These are phyloP conservation scores for Oceanodroma leucorhoa DNA, from an alignment of 2,797 vertebrate genomes.

Conservation along the genomic window DNA sequence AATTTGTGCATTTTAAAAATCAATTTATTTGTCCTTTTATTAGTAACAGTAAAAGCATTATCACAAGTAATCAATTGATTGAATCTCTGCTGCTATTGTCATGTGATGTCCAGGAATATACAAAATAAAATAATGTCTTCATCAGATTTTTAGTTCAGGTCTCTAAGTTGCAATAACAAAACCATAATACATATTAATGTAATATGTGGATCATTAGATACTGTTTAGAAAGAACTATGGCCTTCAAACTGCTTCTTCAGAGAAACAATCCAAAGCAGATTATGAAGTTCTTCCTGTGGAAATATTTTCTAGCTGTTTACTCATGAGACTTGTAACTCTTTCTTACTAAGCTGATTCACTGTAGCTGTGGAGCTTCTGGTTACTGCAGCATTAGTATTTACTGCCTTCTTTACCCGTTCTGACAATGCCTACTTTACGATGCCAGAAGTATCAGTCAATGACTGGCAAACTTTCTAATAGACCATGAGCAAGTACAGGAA, in stretches of 20 bases:
- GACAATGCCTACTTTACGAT: background rate
- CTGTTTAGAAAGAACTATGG: background rate
- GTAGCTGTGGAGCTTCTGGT: background rate
- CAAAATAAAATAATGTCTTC: background rate
- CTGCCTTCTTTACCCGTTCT: background rate
- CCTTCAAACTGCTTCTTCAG: background rate
- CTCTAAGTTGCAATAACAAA: background rate
- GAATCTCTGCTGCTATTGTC: background rate
- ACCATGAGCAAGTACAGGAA: background rate
- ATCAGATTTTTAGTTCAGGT: background rate
- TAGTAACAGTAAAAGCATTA: background rate
- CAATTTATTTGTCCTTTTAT: background rate
- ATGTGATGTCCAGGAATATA: background rate
- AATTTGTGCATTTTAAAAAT: background rate
- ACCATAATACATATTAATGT: background rate
- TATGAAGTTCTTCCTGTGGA: background rate
- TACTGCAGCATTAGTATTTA: background rate
- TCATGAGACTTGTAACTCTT: background rate
- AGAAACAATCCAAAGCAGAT: constrained; percentile 10
- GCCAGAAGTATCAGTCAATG: background rate
- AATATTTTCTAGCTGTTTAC: constrained; percentile 24
- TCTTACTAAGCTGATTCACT: background rate
- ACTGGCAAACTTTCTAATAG: background rate
- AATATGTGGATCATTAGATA: background rate
- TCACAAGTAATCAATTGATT: background rate